Evolutionary conservation across 2,797 vertebrate species (phyloP), one percentile per base, ranked within the genome.

Genomic region (Acipenser transmontanus): DNA sequence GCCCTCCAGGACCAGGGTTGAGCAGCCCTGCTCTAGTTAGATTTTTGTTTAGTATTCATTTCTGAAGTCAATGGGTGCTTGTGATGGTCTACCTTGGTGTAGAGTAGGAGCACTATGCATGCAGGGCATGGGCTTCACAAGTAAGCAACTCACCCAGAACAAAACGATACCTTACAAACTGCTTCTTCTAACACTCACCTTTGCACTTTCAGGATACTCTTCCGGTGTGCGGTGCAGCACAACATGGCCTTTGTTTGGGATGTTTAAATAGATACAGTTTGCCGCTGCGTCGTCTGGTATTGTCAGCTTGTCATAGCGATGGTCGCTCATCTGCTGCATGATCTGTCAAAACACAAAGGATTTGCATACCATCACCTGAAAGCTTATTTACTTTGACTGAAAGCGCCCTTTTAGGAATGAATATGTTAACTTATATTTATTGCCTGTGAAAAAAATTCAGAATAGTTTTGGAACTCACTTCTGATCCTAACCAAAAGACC

Each of bases 311-410:
- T 98, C 95, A 0, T 99, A 99, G 77, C 91, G 94, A 74, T 98
- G 93, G 83, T 98, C 95, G 0, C 95, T 98, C 94, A 98, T 95
- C 76, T 99, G 94, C 56, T 98, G 95, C 95, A 99, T 98, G 72
- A 91, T 95, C 97, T 99, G 73, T 11, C 70, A 20, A 70, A 64
- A 82, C 17, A 67, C 49, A 70, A 9, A 72, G 7, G 34, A 34
- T 34, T 34, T 34, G 0, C 34, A 34, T 34, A 34, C 0, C 4
- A 34, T 34, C 3, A 34, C 34, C 34, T 34, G 34, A 34, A 34
- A 0, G 4, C 34, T 34, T 34, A 34, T 3, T 34, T 34, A 34
- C 4, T 34, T 34, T 34, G 34, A 34, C 34, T 34, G 34, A 17
- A 17, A 17, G 17, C 17, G 17, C 17, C 17, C 17, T 17, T 17